These are phyloP conservation scores for Gnathonemus longibarbis DNA, from an alignment of 2,113 vertebrate genomes.

Conservation along the genomic window DNA sequence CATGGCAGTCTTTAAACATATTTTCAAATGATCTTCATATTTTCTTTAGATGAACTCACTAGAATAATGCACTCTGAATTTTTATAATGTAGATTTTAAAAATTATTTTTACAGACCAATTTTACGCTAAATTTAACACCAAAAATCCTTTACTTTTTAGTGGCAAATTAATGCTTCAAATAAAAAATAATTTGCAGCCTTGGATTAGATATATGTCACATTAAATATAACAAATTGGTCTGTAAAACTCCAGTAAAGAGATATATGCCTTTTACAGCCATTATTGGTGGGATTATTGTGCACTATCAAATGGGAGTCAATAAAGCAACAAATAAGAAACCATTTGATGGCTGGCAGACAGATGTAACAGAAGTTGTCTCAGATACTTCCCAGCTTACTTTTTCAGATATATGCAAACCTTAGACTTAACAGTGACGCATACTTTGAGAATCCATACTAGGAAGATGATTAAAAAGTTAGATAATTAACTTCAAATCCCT, in stretches of 20 bases:
- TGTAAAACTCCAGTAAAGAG: not conserved
- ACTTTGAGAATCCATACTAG: not conserved
- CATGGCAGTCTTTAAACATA: not conserved
- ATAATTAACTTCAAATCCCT: not conserved
- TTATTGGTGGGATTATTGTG: not conserved
- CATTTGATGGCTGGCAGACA: not conserved
- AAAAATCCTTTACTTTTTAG: not conserved
- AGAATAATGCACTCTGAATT: not conserved
- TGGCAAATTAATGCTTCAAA: not conserved
- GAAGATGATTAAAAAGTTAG: not conserved
- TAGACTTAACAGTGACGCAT: not conserved
- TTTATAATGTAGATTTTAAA: not conserved
- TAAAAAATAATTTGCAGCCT: not conserved
- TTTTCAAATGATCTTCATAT: not conserved
- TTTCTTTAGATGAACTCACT: not conserved
- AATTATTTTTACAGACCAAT: not conserved
- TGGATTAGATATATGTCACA: not conserved
- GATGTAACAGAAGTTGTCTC: not conserved
- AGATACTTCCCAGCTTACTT: not conserved
- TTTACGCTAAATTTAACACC: not conserved
- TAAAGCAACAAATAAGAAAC: not conserved
- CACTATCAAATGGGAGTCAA: not conserved
- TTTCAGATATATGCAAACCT: not conserved
- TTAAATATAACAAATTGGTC: not conserved
- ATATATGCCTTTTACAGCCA: not conserved